Conservation (phyloP, 2,888 invertebrate species). For the Xanthorhoe designata region DNA sequence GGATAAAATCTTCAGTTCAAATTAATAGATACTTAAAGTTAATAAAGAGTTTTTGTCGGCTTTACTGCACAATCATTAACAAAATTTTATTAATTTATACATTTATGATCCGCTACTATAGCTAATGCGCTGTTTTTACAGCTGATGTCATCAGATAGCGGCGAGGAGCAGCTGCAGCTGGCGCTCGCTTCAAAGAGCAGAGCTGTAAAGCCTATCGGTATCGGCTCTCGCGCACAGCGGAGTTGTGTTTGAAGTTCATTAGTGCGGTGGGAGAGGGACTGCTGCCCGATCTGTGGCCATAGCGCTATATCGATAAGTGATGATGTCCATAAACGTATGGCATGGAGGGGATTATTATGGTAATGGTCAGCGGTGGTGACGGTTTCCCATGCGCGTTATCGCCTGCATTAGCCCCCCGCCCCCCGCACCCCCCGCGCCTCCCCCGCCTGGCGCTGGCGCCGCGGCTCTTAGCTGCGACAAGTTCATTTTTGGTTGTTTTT, state of each 20-base stretch:
- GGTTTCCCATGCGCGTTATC: slow-evolving; percentile 69
- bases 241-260: slow-evolving; percentile 14
- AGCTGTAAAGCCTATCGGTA: slow-evolving; percentile 17
- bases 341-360: slow-evolving; percentile 47
- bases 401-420: slow-evolving; percentile 57
- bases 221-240: slow-evolving; percentile 6
- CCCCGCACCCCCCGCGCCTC: slow-evolving; percentile 27
- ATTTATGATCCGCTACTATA: slow-evolving; percentile 13
- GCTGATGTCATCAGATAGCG: neutral
- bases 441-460: slow-evolving; percentile 65
- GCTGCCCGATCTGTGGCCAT: slow-evolving; percentile 11
- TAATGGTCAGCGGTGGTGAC: slow-evolving; percentile 56
- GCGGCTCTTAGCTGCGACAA: slow-evolving; percentile 77
- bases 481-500: slow-evolving; percentile 63
- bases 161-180: neutral
- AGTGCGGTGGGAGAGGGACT: slow-evolving; percentile 5
- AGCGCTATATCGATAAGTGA: slow-evolving; percentile 28
- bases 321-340: slow-evolving; percentile 31
- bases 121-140: neutral
- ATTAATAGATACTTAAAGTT: neutral
- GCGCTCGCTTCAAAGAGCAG: slow-evolving; percentile 5
- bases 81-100: slow-evolving; percentile 15
- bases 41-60: neutral
- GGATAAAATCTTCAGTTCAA: neutral
- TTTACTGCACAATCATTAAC: slow-evolving; percentile 1